Conservation (phyloP, 2,797 vertebrate species). For the Lagocephalus sceleratus region DNA sequence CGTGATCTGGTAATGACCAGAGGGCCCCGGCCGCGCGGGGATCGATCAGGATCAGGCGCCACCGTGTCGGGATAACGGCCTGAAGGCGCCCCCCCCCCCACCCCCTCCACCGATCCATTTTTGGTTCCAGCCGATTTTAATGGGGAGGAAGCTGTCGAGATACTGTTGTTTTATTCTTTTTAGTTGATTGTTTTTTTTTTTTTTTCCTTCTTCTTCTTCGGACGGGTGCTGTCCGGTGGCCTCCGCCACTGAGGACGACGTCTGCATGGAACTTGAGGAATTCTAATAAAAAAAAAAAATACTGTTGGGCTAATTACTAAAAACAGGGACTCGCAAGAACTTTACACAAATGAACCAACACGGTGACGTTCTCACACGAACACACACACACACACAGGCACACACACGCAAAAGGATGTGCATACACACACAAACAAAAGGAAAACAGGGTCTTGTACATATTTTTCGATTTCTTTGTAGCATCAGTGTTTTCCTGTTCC, state of each 20-base stretch:
- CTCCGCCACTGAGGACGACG: slow-evolving; percentile 60
- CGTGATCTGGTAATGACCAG: slow-evolving; percentile 89
- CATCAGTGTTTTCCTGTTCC: slow-evolving; percentile 93
- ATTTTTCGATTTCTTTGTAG: slow-evolving; percentile 97
- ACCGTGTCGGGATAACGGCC: slow-evolving; percentile 4
- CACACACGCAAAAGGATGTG: slow-evolving; percentile 20
- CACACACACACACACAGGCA: slow-evolving; percentile 20
- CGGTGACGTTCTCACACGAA: slow-evolving; percentile 49
- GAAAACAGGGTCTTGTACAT: slow-evolving; percentile 99
- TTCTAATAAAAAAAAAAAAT: slow-evolving; percentile 35
- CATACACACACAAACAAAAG: slow-evolving; percentile 73
- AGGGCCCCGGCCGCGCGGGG: slow-evolving; percentile 14
- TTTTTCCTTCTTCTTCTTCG: too few species aligned
- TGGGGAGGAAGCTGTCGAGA: slow-evolving; percentile 13
- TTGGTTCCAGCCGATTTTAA: slow-evolving; percentile 19
- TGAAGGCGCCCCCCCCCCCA: slow-evolving; percentile 16
- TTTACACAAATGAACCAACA: slow-evolving; percentile 53
- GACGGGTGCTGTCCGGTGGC: slow-evolving; percentile 42
- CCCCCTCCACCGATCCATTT: slow-evolving; percentile 30
- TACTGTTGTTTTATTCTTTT: slow-evolving; percentile 61
- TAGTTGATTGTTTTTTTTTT: too few species aligned
- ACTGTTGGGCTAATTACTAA: slow-evolving; percentile 43
- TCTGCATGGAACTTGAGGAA: slow-evolving; percentile 48
- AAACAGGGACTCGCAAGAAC: slow-evolving; percentile 55
- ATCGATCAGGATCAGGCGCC: slow-evolving; percentile 14